phyloP scores from a whole-genome alignment of 2,888 invertebrate species.

The Lepidochitona cinerea region DNA sequence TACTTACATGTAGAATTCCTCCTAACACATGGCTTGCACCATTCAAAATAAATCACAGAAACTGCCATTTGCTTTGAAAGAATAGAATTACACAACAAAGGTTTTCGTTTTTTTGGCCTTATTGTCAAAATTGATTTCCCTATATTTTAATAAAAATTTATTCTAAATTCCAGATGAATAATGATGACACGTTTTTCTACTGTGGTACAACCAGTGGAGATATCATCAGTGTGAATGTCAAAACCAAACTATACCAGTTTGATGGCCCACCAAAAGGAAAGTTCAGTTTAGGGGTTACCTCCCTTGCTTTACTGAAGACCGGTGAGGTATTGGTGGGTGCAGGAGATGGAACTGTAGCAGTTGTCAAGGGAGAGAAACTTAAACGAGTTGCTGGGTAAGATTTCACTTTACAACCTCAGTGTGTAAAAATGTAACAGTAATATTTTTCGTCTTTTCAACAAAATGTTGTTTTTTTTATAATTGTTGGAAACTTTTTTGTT shows the following conservation, averaged over 20 bases:
- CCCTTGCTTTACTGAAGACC: conserved; percentile 63
- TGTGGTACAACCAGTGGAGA: conserved; percentile 91
- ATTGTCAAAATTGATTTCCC: too few relatives aligned
- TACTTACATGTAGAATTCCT: too few relatives aligned
- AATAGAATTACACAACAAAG: neutral
- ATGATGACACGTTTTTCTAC: conserved; percentile 80
- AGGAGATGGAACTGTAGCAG: conserved; percentile 83
- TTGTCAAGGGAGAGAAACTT: conserved; percentile 1
- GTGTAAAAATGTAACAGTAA: neutral
- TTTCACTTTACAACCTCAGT: neutral
- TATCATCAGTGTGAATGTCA: conserved; percentile 72
- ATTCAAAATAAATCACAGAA: neutral
- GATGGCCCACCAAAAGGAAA: conserved; percentile 62
- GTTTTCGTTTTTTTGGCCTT: too few relatives aligned
- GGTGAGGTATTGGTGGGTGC: conserved; percentile 80
- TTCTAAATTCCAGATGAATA: conserved; percentile 57
- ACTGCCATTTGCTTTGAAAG: neutral
- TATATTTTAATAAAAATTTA: neutral
- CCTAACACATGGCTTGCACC: neutral
- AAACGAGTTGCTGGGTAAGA: conserved; percentile 40
- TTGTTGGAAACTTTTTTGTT: neutral
- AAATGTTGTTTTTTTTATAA: neutral
- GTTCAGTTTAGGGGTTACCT: conserved; percentile 68
- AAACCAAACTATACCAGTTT: conserved; percentile 59
- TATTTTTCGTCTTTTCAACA: neutral